Conservation (phyloP, 2,113 vertebrate species). For the Bufo gargarizans region DNA sequence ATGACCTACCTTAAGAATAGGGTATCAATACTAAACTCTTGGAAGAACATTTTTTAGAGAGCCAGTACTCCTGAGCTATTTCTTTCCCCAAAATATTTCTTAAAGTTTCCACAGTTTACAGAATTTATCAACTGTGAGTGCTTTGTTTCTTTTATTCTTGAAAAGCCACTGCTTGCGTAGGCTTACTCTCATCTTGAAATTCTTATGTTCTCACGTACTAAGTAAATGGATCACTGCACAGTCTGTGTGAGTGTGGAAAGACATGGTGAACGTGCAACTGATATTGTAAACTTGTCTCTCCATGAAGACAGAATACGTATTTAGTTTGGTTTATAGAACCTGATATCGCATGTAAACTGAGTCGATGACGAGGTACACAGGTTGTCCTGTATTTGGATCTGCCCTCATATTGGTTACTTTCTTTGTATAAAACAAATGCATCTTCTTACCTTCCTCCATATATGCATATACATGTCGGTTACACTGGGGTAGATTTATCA, state of each 20-base stretch:
- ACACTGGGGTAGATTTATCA: too few relatives aligned
- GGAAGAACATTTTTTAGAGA: too few relatives aligned
- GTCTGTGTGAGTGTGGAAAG: background rate
- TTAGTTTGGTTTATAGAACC: slow-evolving; percentile 6
- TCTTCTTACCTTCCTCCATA: background rate
- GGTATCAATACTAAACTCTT: too few relatives aligned
- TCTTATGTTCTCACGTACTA: background rate
- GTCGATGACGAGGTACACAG: background rate
- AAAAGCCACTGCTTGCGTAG: background rate
- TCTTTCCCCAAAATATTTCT: too few relatives aligned
- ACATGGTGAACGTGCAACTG: background rate
- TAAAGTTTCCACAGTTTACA: too few relatives aligned
- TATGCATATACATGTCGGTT: background rate
- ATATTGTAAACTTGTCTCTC: slow-evolving; percentile 11
- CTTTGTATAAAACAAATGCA: background rate
- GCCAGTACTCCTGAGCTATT: too few relatives aligned
- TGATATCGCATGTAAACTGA: slow-evolving; percentile 14
- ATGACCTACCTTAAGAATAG: too few relatives aligned
- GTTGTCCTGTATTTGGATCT: background rate
- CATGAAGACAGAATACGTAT: background rate
- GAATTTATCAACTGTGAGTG: too few relatives aligned
- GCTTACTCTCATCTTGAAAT: background rate
- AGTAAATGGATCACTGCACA: background rate
- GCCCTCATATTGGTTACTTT: background rate
- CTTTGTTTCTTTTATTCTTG: background rate